Evolutionary conservation across 2,113 vertebrate genomes (phyloP).

Genomic region (Grus americana): DNA sequence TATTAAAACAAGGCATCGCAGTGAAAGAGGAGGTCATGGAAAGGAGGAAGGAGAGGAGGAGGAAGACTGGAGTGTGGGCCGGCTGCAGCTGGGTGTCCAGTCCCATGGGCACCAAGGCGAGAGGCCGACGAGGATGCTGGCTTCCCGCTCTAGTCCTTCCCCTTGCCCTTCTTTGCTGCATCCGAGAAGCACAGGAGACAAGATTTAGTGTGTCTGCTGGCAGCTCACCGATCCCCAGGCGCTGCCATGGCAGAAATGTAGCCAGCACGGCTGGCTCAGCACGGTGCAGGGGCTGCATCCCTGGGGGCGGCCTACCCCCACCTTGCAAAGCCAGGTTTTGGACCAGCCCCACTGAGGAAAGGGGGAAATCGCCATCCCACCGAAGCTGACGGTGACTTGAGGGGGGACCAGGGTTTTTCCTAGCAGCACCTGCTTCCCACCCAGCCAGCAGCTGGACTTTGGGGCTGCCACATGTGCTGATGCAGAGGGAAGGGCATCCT

Average conservation of each 20-base stretch:
- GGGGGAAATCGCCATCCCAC: neutral
- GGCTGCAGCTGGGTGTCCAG: slow-evolving; percentile 34
- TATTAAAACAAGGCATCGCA: slow-evolving; percentile 70
- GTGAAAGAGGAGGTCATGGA: slow-evolving; percentile 37
- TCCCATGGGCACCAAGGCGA: neutral
- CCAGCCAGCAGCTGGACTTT: neutral
- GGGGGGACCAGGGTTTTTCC: neutral
- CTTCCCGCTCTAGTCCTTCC: slow-evolving; percentile 75
- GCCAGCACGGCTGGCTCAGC: accelerated
- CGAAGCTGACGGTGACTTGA: neutral
- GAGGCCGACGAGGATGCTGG: neutral
- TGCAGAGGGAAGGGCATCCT: neutral
- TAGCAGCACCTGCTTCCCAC: neutral
- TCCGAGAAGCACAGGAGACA: slow-evolving; percentile 38
- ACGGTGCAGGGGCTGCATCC: accelerated
- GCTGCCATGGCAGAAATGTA: accelerated
- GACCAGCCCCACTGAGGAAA: neutral
- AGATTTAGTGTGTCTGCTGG: neutral
- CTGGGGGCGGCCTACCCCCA: neutral
- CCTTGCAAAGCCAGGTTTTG: neutral
- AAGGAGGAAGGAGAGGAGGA: slow-evolving; percentile 23
- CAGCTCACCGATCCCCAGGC: neutral
- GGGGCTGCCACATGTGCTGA: neutral
- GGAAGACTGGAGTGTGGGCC: neutral
- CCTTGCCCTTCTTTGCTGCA: slow-evolving; percentile 85